phyloP scores from a whole-genome alignment of 2,888 invertebrate species.

The Stramonita haemastoma region DNA sequence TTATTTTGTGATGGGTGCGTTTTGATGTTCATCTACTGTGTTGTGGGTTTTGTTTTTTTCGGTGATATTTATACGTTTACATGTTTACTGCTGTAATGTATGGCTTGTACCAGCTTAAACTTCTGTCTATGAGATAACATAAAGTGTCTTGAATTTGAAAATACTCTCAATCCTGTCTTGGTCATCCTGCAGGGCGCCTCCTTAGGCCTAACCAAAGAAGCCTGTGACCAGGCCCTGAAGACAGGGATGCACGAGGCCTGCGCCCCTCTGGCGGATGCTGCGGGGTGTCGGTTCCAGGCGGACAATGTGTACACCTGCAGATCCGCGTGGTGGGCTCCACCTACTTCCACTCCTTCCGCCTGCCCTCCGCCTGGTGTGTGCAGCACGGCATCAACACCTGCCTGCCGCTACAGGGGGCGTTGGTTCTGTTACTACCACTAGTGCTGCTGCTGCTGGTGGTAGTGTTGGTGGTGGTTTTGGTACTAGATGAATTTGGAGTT shows the following conservation, averaged over 20 bases:
- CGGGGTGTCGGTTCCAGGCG: constrained; percentile 24
- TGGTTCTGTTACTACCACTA: background rate
- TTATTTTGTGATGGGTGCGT: no score
- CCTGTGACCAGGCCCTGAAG: constrained; percentile 10
- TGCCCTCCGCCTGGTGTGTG: constrained; percentile 17
- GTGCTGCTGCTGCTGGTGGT: background rate
- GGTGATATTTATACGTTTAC: no score
- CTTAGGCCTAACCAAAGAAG: background rate
- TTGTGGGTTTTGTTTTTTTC: no score
- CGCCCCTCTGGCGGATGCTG: constrained; percentile 9
- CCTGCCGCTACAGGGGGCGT: background rate
- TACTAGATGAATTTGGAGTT: background rate
- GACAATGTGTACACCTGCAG: constrained; percentile 23
- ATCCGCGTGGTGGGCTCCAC: constrained; percentile 24
- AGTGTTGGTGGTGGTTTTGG: background rate
- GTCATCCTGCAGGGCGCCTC: background rate
- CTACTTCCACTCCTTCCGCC: constrained; percentile 19
- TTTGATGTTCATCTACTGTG: no score
- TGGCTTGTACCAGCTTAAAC: no score
- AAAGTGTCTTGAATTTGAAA: no score
- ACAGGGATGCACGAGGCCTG: constrained; percentile 29
- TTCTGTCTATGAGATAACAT: no score
- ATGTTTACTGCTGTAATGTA: no score
- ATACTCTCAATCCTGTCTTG: no score
- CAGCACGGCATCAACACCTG: constrained; percentile 19